A percentile compares a stretch with the other conserved stretches of the same genome.
Conservation (phyloP, 2,797 vertebrate genomes). For the Mus spretus region DNA sequence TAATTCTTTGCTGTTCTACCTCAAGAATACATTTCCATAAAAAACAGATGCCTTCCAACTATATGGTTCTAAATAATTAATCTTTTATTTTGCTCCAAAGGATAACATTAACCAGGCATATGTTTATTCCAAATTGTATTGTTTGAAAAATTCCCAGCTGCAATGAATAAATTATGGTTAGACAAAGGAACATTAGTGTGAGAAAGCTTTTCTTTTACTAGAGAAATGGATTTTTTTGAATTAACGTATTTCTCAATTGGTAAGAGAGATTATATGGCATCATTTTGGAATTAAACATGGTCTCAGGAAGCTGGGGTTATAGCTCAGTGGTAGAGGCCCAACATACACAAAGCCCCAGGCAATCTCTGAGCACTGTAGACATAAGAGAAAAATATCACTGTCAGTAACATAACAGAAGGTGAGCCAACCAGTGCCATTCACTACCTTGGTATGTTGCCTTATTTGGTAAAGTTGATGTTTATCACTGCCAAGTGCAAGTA, state of each 20-base stretch:
- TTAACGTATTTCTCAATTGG: slow-evolving; percentile 55
- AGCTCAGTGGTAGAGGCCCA: background rate
- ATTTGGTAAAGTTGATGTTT: slow-evolving; percentile 51
- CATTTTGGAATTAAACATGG: slow-evolving; percentile 33
- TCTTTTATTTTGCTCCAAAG: slow-evolving; percentile 68
- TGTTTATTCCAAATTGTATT: slow-evolving; percentile 64
- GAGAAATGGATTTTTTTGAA: slow-evolving; percentile 43
- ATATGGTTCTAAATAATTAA: slow-evolving; percentile 64
- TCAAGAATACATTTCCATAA: slow-evolving; percentile 51
- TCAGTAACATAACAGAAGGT: slow-evolving; percentile 11
- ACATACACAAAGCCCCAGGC: background rate
- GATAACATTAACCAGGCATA: slow-evolving; percentile 58
- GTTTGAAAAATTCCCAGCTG: slow-evolving; percentile 68
- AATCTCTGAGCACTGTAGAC: background rate
- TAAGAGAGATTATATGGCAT: slow-evolving; percentile 44
- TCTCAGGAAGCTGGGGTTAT: background rate
- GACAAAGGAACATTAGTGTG: slow-evolving; percentile 46
- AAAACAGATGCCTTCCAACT: slow-evolving; percentile 73
- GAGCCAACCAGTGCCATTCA: background rate
- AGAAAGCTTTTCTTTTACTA: slow-evolving; percentile 8
- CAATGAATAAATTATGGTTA: slow-evolving; percentile 70
- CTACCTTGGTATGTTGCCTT: slow-evolving; percentile 23
- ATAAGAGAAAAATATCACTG: background rate
- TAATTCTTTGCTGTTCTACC: slow-evolving; percentile 59
- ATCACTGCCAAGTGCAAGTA: slow-evolving; percentile 32